Conservation (phyloP, 2,113 vertebrate genomes). For the Aptenodytes patagonicus region DNA sequence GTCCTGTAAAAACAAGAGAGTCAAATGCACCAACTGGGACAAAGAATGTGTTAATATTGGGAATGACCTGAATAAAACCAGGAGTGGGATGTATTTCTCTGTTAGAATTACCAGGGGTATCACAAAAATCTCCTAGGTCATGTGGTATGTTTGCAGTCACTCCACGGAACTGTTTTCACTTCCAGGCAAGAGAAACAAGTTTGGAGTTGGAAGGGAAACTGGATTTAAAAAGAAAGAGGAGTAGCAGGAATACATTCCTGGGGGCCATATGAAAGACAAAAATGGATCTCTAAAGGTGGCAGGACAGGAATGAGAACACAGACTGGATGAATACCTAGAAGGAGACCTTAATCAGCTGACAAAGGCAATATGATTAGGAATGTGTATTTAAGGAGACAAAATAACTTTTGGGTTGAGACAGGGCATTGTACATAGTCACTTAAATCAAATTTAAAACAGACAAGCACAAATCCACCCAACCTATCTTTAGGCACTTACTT, state of each 20-base stretch:
- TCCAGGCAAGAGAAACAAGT: neutral
- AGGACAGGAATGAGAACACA: neutral
- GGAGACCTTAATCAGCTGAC: neutral
- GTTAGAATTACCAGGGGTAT: neutral
- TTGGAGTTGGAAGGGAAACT: neutral
- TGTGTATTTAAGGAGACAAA: neutral
- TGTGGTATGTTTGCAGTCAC: neutral
- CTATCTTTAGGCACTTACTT: neutral
- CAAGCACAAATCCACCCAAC: neutral
- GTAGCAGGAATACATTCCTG: neutral
- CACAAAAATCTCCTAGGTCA: neutral
- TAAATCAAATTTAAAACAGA: neutral
- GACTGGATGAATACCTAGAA: neutral
- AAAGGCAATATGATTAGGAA: neutral
- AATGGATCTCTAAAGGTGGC: neutral
- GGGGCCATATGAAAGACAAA: neutral
- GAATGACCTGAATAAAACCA: neutral
- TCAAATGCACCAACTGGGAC: neutral
- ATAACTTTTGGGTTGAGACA: neutral
- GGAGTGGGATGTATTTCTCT: neutral
- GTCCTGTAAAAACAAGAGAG: neutral
- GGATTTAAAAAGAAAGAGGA: neutral
- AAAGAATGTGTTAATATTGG: neutral
- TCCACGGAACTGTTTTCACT: neutral
- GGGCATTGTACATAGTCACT: neutral